Conservation (phyloP, 2,888 invertebrate species). For the Himalopsyche japonica region DNA sequence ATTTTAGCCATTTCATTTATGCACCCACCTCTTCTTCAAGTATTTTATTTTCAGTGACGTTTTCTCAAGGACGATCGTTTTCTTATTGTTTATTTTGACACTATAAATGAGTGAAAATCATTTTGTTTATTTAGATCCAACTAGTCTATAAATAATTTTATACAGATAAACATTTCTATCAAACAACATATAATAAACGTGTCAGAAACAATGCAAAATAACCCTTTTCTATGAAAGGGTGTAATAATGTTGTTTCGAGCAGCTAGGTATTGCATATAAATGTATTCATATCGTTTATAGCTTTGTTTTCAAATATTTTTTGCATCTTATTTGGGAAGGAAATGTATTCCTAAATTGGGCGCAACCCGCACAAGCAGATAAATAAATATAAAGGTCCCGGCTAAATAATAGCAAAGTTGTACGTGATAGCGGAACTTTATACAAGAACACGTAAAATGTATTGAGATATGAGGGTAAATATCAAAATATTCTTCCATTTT, state of each 20-base stretch:
- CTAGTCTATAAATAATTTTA: no score
- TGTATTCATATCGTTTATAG: neutral
- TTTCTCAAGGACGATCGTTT: no score
- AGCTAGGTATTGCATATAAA: neutral
- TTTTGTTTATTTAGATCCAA: no score
- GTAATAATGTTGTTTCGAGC: neutral
- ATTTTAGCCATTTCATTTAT: no score
- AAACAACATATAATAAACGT: neutral
- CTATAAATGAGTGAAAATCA: no score
- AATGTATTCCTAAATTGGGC: neutral
- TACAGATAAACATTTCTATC: no score
- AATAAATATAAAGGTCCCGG: slow-evolving; percentile 1
- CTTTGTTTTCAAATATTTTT: neutral
- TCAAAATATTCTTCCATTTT: neutral
- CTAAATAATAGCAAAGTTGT: neutral
- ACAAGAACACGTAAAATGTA: neutral
- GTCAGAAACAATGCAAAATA: neutral
- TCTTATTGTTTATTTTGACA: no score
- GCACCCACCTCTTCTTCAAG: no score
- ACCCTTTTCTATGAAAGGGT: neutral
- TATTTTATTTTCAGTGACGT: no score
- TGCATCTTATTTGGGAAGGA: neutral
- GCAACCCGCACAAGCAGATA: neutral
- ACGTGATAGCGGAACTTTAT: neutral
- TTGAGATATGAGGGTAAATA: slow-evolving; percentile 1